Evolutionary conservation across 2,113 vertebrate species (phyloP).

Genomic region (Xiphophorus couchianus): DNA sequence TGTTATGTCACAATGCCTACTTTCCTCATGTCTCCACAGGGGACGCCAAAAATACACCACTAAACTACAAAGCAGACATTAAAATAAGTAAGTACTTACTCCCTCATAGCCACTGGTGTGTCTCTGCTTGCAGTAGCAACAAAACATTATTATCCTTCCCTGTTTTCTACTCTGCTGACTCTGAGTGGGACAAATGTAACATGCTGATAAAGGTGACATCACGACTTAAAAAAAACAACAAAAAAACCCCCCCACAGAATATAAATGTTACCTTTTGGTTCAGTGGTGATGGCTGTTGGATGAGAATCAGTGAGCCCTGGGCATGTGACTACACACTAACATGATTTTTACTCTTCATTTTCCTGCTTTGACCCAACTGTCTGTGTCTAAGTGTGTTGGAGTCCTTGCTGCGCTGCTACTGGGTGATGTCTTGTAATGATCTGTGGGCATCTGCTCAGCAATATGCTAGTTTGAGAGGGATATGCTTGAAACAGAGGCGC

Average conservation of each 20-base stretch:
- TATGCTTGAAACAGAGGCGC: conserved; percentile 36
- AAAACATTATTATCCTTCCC: conserved; percentile 23
- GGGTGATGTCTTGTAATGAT: conserved; percentile 52
- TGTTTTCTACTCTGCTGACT: conserved; percentile 26
- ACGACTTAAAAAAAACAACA: conserved; percentile 35
- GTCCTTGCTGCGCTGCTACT: conserved; percentile 56
- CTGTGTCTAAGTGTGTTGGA: conserved; percentile 52
- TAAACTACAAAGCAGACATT: conserved; percentile 19
- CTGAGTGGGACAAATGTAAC: conserved; percentile 32
- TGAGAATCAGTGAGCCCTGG: conserved; percentile 50
- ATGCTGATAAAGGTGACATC: conserved; percentile 45
- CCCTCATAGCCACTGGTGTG: conserved; percentile 19
- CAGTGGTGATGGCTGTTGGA: conserved; percentile 48
- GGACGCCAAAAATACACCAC: conserved; percentile 24
- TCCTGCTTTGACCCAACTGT: conserved; percentile 58
- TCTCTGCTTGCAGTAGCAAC: conserved; percentile 37
- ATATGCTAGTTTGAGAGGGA: conserved; percentile 55
- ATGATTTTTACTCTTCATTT: conserved; percentile 41
- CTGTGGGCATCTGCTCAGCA: conserved; percentile 66
- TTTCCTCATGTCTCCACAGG: background rate
- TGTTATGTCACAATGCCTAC: conserved; percentile 17
- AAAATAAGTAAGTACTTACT: conserved; percentile 18
- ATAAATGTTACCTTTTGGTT: conserved; percentile 51
- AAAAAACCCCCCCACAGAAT: conserved; percentile 14
- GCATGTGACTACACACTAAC: conserved; percentile 55